Evolutionary conservation across 2,113 vertebrate species (phyloP).

Genomic region (Cardinalis cardinalis): DNA sequence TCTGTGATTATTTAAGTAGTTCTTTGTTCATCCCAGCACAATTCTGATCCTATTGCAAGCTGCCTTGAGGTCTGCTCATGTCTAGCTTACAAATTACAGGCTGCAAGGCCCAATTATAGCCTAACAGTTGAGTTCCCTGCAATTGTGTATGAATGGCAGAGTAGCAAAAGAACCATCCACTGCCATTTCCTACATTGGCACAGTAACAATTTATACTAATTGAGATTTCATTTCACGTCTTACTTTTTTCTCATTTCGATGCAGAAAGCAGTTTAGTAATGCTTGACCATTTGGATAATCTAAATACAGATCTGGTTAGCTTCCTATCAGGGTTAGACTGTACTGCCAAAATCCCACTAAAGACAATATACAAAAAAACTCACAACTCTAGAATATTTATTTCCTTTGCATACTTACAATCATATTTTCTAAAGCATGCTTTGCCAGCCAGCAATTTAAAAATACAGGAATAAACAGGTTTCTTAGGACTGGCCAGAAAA

Average conservation of each 20-base stretch:
- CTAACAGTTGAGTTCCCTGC: neutral
- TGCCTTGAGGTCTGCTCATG: neutral
- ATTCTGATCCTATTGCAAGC: neutral
- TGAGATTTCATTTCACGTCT: neutral
- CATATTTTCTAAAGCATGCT: constrained; percentile 85
- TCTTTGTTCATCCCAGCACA: neutral
- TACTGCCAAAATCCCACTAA: neutral
- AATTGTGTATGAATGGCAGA: neutral
- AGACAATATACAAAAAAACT: neutral
- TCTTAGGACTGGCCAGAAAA: constrained; percentile 80
- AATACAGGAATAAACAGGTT: constrained; percentile 86
- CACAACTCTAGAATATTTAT: neutral
- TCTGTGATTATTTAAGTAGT: neutral
- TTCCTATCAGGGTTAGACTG: neutral
- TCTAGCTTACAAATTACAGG: constrained; percentile 27
- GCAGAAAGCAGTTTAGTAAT: neutral
- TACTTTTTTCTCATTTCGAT: neutral
- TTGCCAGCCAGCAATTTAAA: constrained; percentile 87
- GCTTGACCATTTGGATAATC: neutral
- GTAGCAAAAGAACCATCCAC: neutral
- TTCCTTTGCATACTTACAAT: constrained; percentile 79
- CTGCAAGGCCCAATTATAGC: constrained; percentile 5
- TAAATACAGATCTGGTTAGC: neutral
- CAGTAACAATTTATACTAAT: neutral
- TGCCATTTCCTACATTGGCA: neutral